These are phyloP conservation scores for Calcarius lapponicus DNA, from an alignment of 2,797 vertebrate species.

Conservation along the genomic window DNA sequence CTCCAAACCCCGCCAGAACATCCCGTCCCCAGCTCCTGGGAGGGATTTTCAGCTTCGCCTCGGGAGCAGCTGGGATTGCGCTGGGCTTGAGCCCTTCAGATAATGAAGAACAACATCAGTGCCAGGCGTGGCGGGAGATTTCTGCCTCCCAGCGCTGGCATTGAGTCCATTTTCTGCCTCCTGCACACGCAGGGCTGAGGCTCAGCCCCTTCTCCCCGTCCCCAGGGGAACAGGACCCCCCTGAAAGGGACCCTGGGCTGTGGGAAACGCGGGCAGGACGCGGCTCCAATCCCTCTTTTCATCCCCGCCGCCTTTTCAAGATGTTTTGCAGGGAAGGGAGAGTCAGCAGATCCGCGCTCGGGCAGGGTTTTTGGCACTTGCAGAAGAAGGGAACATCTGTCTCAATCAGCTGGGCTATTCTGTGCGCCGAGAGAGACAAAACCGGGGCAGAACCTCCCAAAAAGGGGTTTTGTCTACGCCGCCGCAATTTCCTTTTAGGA, in stretches of 20 bases:
- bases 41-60: not conserved
- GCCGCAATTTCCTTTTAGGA: constrained; percentile 21
- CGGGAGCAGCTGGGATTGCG: not conserved
- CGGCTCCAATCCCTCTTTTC: constrained; percentile 61
- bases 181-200: constrained; percentile 79
- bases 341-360: constrained; percentile 80
- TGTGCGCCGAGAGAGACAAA: not conserved
- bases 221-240: constrained; percentile 80
- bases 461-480: not conserved
- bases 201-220: constrained; percentile 75
- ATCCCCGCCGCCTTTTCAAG: constrained; percentile 76
- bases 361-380: constrained; percentile 36
- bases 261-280: constrained; percentile 78
- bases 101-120: constrained; percentile 68
- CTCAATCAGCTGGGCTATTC: constrained; percentile 61
- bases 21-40: not conserved
- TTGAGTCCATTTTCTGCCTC: constrained; percentile 84
- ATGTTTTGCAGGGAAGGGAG: constrained; percentile 65
- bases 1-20: not conserved
- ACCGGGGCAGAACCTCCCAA: constrained; percentile 3
- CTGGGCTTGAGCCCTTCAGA: constrained; percentile 13
- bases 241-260: constrained; percentile 79
- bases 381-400: constrained; percentile 73
- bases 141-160: constrained; percentile 84
- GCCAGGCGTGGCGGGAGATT: constrained; percentile 78